phyloP scores from a whole-genome alignment of 2,888 invertebrate genomes.

The Cheilosia impressa region DNA sequence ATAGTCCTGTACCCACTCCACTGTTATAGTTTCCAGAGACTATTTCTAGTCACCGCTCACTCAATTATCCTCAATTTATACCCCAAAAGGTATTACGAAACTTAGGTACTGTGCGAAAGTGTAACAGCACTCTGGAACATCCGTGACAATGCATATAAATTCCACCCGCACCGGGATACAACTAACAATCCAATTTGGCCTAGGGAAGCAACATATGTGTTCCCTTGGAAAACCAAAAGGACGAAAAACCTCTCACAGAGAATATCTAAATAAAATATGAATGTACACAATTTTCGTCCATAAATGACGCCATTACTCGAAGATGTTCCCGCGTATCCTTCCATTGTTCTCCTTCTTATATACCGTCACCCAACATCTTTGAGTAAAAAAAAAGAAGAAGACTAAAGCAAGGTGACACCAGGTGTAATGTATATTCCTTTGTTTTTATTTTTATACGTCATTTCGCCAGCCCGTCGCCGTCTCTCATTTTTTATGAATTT shows the following conservation, averaged over 20 bases:
- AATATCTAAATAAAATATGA: conserved; percentile 75
- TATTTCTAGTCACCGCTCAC: conserved; percentile 14
- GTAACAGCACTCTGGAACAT: conserved; percentile 62
- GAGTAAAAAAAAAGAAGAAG: not conserved
- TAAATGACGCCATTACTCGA: conserved; percentile 74
- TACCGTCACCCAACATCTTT: not conserved
- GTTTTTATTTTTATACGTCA: conserved; percentile 38
- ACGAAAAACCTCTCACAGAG: conserved; percentile 2
- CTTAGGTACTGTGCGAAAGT: conserved; percentile 8
- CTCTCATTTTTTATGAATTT: conserved; percentile 55
- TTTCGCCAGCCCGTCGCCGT: conserved; percentile 18
- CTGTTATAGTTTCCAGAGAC: not conserved
- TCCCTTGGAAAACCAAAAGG: not conserved
- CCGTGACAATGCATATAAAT: conserved; percentile 71
- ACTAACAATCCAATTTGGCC: conserved; percentile 69
- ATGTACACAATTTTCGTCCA: conserved; percentile 70
- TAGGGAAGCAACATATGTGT: conserved; percentile 69
- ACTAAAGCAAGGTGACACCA: conserved; percentile 66
- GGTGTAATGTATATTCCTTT: conserved; percentile 65
- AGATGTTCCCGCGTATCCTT: conserved; percentile 59
- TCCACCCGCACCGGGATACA: conserved; percentile 32
- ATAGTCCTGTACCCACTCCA: not conserved
- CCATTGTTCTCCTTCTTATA: conserved; percentile 14
- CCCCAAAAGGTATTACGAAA: conserved; percentile 45
- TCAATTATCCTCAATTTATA: conserved; percentile 62